Evolutionary conservation across 2,888 invertebrate species (phyloP), one percentile per base, ranked within the genome.

Genomic region (Maniola hyperantus): DNA sequence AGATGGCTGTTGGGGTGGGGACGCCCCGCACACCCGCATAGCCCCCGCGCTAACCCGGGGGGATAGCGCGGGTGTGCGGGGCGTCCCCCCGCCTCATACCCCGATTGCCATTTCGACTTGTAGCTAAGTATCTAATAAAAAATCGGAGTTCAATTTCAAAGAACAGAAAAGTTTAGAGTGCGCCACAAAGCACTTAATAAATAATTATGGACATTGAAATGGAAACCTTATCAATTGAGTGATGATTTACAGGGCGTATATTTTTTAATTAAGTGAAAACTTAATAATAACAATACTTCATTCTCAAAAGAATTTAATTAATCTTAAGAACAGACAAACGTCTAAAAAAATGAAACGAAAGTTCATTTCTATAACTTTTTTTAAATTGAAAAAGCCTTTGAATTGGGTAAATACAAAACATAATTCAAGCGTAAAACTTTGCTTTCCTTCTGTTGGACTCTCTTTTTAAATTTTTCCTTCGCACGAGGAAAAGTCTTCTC

Each of bases 331-430:
- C 42, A 11, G 42, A 42, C 44, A 46, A 46, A 46, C 50, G 20
- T 11, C 11, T 20, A 50, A 11, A 13, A 48, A 15, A 8, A 50
- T 18, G 15, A 18, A 10, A 26, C 5, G 58, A 67, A 61, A 70
- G 63, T 60, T 61, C 65, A 65, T 70, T 70, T 70, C 67, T 64
- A 67, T 72, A 62, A 70, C 65, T 65, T 65, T 33, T 66, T 62
- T 50, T 67, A 79, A 68, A 67, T 48, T 66, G 33, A 57, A 66
- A n/a, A 65, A 67, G 63, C 66, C 46, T 70, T 70, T 64, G 54
- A 64, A 70, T 46, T 63, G 39, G 65, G 34, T 60, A 65, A 65
- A 65, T 65, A 65, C 53, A 53, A 60, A 59, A 60, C 36, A 46
- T 54, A 51, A 51, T 53, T 53, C 39, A 44, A 46, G 46, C 42